Evolutionary conservation across 2,888 invertebrate species (phyloP), one percentile per base, ranked within the genome.

Genomic region (Lycophotia porphyrea): DNA sequence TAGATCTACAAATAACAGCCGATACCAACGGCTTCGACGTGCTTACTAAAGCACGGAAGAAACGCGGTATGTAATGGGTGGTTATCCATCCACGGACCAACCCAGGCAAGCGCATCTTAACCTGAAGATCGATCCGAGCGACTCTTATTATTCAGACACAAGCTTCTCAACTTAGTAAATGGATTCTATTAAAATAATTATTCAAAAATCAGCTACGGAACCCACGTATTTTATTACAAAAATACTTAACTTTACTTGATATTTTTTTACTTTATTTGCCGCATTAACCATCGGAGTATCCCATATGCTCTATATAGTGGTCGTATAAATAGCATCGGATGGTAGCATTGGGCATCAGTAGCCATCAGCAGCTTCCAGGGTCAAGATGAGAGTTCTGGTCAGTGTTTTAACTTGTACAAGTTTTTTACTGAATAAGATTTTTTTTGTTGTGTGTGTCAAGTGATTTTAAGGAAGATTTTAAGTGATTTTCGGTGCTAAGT

Each of bases 321-420:
- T 84, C 79, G 92, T 95, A 96, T 96, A 96, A 93, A 95, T 93
- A 93, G 91, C 60, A 13, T 5, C 71, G 91, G 84, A 81, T 80
- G 90, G 82, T 82, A 80, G 87, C 91, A 90, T 85, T 83, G 78
- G 81, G 87, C 91, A 92, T 94, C 95, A 96, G 95, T 95, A 95
- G 94, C 93, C 93, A 91, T 93, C 94, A 82, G 84, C 84, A 81
- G 89, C 79, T 87, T 87, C 89, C 88, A 90, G 91, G 88, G 84
- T 88, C 94, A 94, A 90, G 93, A 96, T 96, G 95, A 93, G 94
- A 95, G 93, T 95, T 93, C 95, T 96, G 95, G 95, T 96, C 86
- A 93, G 95, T 95, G 67, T 15, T 24, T 66, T 24, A 27, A 24
- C 15, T 24, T 5, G 61, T 49, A 39, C 1, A 5, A 8, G 7